Evolutionary conservation across 2,888 invertebrate genomes (phyloP).

Genomic region (Acrobasis consociella): DNA sequence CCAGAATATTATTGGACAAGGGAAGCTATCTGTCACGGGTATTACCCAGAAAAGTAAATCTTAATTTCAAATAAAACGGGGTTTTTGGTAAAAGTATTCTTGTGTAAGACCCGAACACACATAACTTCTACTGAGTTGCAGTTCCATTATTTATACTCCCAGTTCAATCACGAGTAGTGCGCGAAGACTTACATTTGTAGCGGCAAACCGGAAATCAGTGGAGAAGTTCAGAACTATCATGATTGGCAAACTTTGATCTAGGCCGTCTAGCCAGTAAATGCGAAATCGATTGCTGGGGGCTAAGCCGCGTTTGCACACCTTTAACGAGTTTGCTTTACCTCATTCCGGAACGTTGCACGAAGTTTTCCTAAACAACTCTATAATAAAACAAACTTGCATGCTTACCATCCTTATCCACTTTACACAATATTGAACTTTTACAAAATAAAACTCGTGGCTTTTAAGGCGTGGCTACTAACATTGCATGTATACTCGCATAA

Average conservation of each 20-base stretch:
- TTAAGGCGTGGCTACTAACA: too few relatives aligned
- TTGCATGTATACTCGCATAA: too few relatives aligned
- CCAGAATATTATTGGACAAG: too few relatives aligned
- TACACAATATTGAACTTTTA: too few relatives aligned
- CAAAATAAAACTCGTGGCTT: too few relatives aligned
- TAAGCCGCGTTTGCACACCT: constrained; percentile 44
- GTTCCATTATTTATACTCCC: neutral
- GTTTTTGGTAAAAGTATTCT: too few relatives aligned
- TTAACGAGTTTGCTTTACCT: constrained; percentile 51
- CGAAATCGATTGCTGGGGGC: constrained; percentile 49
- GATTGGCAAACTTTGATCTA: constrained; percentile 56
- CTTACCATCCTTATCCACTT: neutral
- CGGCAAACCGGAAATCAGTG: constrained; percentile 35
- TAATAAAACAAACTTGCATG: neutral
- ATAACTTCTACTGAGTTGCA: too few relatives aligned
- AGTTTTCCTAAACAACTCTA: neutral
- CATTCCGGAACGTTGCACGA: constrained; percentile 4
- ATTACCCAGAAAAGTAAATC: too few relatives aligned
- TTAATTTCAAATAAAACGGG: too few relatives aligned
- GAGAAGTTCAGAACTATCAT: constrained; percentile 42
- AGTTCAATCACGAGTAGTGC: constrained; percentile 12
- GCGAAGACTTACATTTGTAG: constrained; percentile 9
- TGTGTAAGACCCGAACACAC: too few relatives aligned
- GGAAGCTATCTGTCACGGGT: too few relatives aligned
- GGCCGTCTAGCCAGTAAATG: constrained; percentile 46